phyloP scores from a whole-genome alignment of 1,140 invertebrate genomes.

The Pachypsylla venusta region DNA sequence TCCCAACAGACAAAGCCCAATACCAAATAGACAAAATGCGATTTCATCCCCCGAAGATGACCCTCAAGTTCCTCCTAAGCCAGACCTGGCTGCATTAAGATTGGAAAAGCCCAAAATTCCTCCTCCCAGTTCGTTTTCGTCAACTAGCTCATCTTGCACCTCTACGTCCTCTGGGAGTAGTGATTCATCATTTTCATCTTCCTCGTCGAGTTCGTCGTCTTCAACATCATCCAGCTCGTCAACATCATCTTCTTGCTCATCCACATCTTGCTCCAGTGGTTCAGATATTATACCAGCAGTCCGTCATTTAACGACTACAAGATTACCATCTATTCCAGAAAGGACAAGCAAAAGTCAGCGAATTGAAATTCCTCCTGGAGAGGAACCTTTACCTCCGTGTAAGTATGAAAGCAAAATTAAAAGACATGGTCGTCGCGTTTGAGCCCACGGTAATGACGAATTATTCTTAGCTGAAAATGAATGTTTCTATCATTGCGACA shows the following conservation, averaged over 20 bases:
- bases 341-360: conserved; percentile 42
- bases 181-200: conserved; percentile 25
- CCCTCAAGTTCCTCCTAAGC: conserved; percentile 13
- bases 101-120: conserved; percentile 5
- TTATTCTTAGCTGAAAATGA: too few relatives aligned
- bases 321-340: conserved; percentile 67
- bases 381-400: conserved; percentile 74
- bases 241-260: neutral
- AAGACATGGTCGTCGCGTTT: too few relatives aligned
- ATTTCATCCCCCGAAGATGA: conserved; percentile 21
- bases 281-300: conserved; percentile 36
- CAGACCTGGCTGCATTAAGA: conserved; percentile 19
- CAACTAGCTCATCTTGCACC: conserved; percentile 27
- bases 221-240: neutral
- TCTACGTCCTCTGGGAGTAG: conserved; percentile 30
- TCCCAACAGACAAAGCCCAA: neutral
- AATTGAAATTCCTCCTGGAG: conserved; percentile 44
- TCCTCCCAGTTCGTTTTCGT: conserved; percentile 10
- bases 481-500: too few relatives aligned
- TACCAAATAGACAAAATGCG: neutral
- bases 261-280: conserved; percentile 19
- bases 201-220: conserved; percentile 25
- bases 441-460: too few relatives aligned
- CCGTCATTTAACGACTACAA: conserved; percentile 52
- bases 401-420: too few relatives aligned